A percentile compares a stretch with the other conserved stretches of the same genome.
Evolutionary conservation across 1,140 invertebrate genomes (phyloP).

Genomic region (Drosophila ogumai): DNA sequence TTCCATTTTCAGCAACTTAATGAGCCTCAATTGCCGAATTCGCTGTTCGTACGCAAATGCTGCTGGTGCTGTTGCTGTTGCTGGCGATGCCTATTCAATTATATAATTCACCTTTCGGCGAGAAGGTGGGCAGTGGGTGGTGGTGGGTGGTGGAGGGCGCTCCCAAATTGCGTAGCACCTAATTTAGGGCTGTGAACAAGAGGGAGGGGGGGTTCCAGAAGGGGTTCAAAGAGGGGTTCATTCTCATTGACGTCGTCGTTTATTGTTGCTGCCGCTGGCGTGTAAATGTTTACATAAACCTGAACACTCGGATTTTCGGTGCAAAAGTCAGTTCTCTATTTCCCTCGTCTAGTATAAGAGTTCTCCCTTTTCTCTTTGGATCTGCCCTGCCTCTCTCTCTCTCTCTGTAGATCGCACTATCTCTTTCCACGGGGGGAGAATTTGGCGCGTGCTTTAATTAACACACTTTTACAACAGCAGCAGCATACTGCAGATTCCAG

Average conservation of each 20-base stretch:
- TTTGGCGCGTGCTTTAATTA: slow-evolving; percentile 74
- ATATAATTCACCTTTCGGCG: slow-evolving; percentile 60
- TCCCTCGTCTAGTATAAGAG: slow-evolving; percentile 40
- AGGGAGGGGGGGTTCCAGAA: not conserved
- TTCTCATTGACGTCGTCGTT: slow-evolving; percentile 55
- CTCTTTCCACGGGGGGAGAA: slow-evolving; percentile 19
- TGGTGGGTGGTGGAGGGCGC: not conserved
- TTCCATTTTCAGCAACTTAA: slow-evolving; percentile 76
- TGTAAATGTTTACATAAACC: slow-evolving; percentile 80
- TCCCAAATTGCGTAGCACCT: slow-evolving; percentile 40
- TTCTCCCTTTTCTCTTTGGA: not conserved
- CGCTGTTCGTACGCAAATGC: slow-evolving; percentile 58
- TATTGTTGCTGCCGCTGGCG: slow-evolving; percentile 27
- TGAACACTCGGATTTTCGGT: slow-evolving; percentile 66
- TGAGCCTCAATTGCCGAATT: slow-evolving; percentile 74
- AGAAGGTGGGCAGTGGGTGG: slow-evolving; percentile 2
- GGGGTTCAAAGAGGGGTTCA: slow-evolving; percentile 12
- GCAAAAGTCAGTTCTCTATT: slow-evolving; percentile 50
- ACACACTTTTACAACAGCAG: slow-evolving; percentile 63
- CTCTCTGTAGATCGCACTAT: slow-evolving; percentile 1
- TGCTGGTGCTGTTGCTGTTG: slow-evolving; percentile 57
- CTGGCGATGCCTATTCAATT: slow-evolving; percentile 56
- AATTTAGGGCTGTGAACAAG: no score
- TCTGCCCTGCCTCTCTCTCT: not conserved
- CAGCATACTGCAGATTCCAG: slow-evolving; percentile 26